Base-by-base conservation (phyloP, 2,888 invertebrate genomes). In the Apoda limacodes region DNA sequence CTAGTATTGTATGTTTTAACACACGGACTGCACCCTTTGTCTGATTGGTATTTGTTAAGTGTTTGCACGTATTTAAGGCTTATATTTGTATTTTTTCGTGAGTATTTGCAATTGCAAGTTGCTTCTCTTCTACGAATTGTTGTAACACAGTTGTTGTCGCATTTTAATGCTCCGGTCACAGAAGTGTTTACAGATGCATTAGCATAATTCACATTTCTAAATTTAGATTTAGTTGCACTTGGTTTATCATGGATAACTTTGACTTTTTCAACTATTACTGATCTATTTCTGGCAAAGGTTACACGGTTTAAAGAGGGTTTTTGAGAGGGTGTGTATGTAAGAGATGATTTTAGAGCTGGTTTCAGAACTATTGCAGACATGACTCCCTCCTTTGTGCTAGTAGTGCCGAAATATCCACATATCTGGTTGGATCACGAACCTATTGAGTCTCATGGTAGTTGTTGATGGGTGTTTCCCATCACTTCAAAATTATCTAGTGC, bases 131-230 rank as follows among this genome's bases (percentile, higher is more conserved):
- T 61, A 10, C 59, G 59, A 5, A 69, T 46, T 29, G 48, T 37
- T 2, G 69, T 69, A n/a, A 64, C 34, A 35, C 64, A 64, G 20
- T 62, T 42, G 28, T 39, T 60, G 27, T 68, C 59, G 35, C 52
- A 55, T 43, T 29, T 48, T 14, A 60, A 34, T 3, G 63, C 49
- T 3, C 63, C 63, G 25, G 61, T 53, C 4, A 59, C 34, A 4
- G 36, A 22, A 2, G 72, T 70, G 35, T 70, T 71, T 3, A 54
- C 43, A 13, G 49, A 52, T 25, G 32, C 42, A 36, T 67, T 59
- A 14, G 42, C 35, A 5, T 46, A 53, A 13, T 40, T 39, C n/a
- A n/a, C n/a, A 30, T 55, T 61, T 13, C 45, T 51, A 4, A 48
- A 15, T 17, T 55, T 17, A 2, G 32, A 49, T 29, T 62, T 50